Evolutionary conservation across 2,888 invertebrate genomes (phyloP).

Genomic region (Autographa pulchrina): DNA sequence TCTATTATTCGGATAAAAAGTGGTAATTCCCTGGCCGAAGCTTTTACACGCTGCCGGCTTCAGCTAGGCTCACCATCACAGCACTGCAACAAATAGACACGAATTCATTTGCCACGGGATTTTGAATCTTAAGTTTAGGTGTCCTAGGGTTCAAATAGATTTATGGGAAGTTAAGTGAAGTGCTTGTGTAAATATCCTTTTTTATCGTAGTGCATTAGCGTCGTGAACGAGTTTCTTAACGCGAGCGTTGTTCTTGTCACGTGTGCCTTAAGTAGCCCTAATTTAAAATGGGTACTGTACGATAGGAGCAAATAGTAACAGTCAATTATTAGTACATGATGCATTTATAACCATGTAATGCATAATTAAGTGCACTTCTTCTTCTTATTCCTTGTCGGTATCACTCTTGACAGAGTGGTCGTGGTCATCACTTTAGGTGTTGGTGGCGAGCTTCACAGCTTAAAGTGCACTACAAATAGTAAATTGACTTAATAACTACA

Average conservation of each 20-base stretch:
- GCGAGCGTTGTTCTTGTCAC: neutral
- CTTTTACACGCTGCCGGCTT: slow-evolving; percentile 1
- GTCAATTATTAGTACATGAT: too few species aligned
- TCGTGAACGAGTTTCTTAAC: slow-evolving; percentile 2
- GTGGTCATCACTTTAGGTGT: too few species aligned
- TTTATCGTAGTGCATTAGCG: neutral
- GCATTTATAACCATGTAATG: too few species aligned
- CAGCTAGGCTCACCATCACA: slow-evolving; percentile 3
- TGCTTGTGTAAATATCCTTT: neutral
- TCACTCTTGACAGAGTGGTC: too few species aligned
- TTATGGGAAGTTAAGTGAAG: neutral
- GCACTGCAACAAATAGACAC: neutral
- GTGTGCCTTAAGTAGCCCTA: neutral
- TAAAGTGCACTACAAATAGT: too few species aligned
- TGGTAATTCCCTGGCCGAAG: neutral
- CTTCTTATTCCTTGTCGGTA: too few species aligned
- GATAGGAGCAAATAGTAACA: neutral
- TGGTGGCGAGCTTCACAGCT: too few species aligned
- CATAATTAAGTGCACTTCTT: too few species aligned
- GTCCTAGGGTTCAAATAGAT: neutral
- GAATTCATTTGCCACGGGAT: neutral
- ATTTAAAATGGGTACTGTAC: neutral
- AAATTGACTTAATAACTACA: too few species aligned
- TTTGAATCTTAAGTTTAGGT: neutral
- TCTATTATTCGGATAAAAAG: neutral